Evolutionary conservation across 1,140 invertebrate genomes (phyloP).

Genomic region (Saccostrea cuccullata): DNA sequence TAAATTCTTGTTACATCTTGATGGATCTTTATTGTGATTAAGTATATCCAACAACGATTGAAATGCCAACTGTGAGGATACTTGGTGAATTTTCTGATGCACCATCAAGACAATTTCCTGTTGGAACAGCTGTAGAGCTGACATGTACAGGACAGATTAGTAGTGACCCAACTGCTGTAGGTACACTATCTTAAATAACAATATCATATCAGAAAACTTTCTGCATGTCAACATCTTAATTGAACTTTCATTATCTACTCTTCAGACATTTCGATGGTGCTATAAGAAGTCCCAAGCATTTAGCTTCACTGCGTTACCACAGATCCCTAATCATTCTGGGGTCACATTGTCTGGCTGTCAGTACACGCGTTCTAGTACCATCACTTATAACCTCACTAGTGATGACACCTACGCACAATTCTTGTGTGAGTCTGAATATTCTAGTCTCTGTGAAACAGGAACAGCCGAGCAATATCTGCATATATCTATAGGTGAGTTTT

Average conservation of each 20-base stretch:
- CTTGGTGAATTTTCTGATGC: neutral
- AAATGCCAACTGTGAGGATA: neutral
- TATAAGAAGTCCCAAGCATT: neutral
- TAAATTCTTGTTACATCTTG: neutral
- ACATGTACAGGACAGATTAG: neutral
- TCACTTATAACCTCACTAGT: too few species aligned
- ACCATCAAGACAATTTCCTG: neutral
- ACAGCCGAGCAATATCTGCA: too few species aligned
- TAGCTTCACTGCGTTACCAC: neutral
- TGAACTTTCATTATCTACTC: neutral
- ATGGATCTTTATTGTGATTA: neutral
- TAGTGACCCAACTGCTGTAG: neutral
- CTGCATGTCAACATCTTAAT: neutral
- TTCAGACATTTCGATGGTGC: neutral
- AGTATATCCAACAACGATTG: neutral
- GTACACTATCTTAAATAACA: neutral
- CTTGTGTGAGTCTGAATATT: too few species aligned
- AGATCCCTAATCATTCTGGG: too few species aligned
- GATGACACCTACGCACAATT: too few species aligned
- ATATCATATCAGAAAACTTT: neutral
- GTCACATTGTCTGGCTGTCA: too few species aligned
- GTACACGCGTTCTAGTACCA: too few species aligned
- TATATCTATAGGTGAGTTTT: too few species aligned
- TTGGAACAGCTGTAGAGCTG: neutral
- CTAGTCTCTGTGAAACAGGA: too few species aligned